Percentiles rank a stretch among this genome's conserved stretches.
Evolutionary conservation across 2,113 vertebrate species (phyloP).

Genomic region (Cyanoramphus novaezelandiae): DNA sequence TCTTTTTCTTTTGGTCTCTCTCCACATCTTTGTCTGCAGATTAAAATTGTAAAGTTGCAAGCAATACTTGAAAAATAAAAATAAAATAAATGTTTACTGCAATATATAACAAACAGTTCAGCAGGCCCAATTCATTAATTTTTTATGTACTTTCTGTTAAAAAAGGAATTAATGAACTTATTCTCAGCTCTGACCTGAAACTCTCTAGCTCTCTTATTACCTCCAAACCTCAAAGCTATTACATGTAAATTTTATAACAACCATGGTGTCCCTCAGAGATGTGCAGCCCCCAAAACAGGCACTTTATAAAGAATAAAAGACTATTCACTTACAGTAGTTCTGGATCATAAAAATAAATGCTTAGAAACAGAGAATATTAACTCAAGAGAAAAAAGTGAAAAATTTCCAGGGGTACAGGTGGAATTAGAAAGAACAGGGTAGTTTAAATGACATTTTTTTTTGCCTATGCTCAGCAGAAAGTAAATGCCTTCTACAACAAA

Average conservation of each 20-base stretch:
- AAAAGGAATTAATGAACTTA: constrained; percentile 62
- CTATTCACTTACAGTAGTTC: neutral
- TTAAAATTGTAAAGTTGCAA: constrained; percentile 23
- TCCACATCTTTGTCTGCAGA: neutral
- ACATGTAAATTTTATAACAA: constrained; percentile 22
- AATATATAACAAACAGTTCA: neutral
- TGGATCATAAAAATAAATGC: neutral
- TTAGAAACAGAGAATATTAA: neutral
- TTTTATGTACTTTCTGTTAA: constrained; percentile 47
- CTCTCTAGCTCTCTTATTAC: constrained; percentile 3
- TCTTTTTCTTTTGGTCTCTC: neutral
- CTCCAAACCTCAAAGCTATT: constrained; percentile 42
- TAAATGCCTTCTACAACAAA: neutral
- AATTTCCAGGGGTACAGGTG: neutral
- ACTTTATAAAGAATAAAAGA: constrained; percentile 44
- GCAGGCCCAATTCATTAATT: constrained; percentile 13
- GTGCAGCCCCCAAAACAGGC: neutral
- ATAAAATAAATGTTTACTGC: neutral
- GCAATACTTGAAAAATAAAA: neutral
- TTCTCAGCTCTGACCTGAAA: constrained; percentile 52
- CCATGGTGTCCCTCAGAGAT: neutral
- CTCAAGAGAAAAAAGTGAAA: neutral
- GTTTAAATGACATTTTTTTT: constrained; percentile 18
- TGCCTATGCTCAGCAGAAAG: neutral
- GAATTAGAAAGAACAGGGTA: neutral